Conservation (phyloP, 2,113 vertebrate species). For the Pardalotus punctatus region DNA sequence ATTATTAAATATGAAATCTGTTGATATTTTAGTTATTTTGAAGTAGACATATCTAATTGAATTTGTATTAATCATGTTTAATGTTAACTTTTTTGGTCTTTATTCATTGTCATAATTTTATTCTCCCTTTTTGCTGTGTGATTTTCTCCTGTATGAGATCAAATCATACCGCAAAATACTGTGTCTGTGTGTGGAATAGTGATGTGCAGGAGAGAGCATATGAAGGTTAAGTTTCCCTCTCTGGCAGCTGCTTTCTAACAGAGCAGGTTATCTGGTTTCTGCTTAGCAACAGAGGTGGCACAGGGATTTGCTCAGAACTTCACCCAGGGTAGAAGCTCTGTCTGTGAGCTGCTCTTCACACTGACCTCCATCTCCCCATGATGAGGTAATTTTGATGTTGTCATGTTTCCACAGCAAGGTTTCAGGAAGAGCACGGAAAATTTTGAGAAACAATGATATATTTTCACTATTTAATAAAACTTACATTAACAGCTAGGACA, state of each 20-base stretch:
- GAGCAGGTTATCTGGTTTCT: slow-evolving; percentile 21
- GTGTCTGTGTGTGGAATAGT: not conserved
- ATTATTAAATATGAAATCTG: not conserved
- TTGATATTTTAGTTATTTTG: not conserved
- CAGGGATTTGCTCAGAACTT: not conserved
- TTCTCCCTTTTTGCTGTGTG: not conserved
- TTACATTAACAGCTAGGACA: not conserved
- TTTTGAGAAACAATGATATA: not conserved
- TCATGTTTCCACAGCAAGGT: not conserved
- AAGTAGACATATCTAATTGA: not conserved
- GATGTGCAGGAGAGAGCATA: not conserved
- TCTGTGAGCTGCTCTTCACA: not conserved
- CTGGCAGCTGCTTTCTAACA: not conserved
- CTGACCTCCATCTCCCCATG: not conserved
- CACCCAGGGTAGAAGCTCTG: not conserved
- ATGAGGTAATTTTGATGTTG: not conserved
- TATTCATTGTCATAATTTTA: not conserved
- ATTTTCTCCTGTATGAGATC: not conserved
- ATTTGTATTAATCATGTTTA: not conserved
- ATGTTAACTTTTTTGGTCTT: not conserved
- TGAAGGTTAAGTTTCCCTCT: not conserved
- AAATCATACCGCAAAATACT: not conserved
- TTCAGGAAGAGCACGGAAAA: not conserved
- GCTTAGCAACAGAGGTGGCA: not conserved
- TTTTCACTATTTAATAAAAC: not conserved